Base-by-base conservation (phyloP, 2,113 vertebrate genomes). In the Isurus oxyrinchus region DNA sequence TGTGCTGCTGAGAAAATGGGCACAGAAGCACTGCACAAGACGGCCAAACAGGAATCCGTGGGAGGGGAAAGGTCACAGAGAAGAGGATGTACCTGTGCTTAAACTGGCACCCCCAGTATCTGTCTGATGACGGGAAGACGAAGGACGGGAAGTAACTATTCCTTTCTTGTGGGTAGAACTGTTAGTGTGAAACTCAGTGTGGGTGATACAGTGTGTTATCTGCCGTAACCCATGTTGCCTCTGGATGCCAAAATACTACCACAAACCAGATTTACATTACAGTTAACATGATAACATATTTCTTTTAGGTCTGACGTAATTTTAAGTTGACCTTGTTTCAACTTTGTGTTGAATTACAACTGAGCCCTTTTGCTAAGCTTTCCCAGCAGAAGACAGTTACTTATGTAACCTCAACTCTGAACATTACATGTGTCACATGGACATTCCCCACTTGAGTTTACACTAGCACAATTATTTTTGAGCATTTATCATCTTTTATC, bases 81-180 rank as follows among this genome's bases (percentile, higher is more conserved):
- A 57, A 31, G 95, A 67, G 81, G 84, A 55, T 35, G 84, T 87
- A 95, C 49, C 55, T 13, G 40, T 63, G 16, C 13, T 40, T 81
- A 72, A 76, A 90, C 69, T 23, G 67, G 35, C 35, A 21, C 27
- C 25, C 44, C 35, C 84, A 79, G n/a, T 35, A 67, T 87, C 67
- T 63, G 44, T 69, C 84, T 49, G 35, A 53, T n/a, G 96, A 88
- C 59, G 67, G 86, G 67, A 93, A 66, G 55, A 90, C 8, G 53
- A 72, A 94, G 93, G 49, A 44, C 57, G 57, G 49, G 67, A 57
- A 81, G 69, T 87, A 84, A 84, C 53, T 94, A 94, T 67, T 97
- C 35, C 97, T 94, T 72, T 95, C 66, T 95, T 95, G 94, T 95
- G 94, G 90, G 94, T 66, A 69, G 94, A 72, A 35, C 61, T 95